These are phyloP conservation scores for Callipepla californica DNA, from an alignment of 2,113 vertebrate genomes.

Conservation along the genomic window DNA sequence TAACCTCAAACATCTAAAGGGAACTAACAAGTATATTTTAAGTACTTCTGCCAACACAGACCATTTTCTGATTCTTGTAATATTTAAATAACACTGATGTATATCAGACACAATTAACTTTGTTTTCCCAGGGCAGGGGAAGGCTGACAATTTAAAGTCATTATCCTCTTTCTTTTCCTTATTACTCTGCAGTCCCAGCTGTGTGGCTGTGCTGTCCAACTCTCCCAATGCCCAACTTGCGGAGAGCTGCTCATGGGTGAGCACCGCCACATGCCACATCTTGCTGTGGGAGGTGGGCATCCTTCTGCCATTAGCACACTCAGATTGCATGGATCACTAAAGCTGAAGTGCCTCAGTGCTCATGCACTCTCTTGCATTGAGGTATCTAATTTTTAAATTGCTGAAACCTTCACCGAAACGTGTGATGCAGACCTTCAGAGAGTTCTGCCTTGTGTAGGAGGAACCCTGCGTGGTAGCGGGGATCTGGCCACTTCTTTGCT, in stretches of 20 bases:
- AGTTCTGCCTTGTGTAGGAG: background rate
- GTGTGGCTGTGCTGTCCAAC: background rate
- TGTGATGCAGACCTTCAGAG: background rate
- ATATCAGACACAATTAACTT: constrained; percentile 33
- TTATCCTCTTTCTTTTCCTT: background rate
- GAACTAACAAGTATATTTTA: background rate
- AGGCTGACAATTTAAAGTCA: constrained; percentile 43
- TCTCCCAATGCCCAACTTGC: too few relatives aligned
- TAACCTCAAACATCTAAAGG: constrained; percentile 10
- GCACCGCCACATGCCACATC: background rate
- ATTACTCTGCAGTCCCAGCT: background rate
- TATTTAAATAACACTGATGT: constrained; percentile 13
- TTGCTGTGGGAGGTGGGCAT: background rate
- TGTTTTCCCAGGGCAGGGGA: background rate
- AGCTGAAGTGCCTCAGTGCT: background rate
- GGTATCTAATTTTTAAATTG: background rate
- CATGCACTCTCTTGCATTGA: fast-evolving
- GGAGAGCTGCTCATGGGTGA: background rate
- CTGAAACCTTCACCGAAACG: background rate
- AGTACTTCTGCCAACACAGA: constrained; percentile 5
- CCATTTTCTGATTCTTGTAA: constrained; percentile 22
- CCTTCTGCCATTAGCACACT: background rate
- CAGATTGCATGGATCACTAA: background rate
- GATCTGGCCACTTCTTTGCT: constrained; percentile 30
- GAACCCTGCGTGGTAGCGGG: background rate